Evolutionary conservation across 1,140 invertebrate species (phyloP), one percentile per base, ranked within the genome.

Genomic region (Atopsyche davidsoni): DNA sequence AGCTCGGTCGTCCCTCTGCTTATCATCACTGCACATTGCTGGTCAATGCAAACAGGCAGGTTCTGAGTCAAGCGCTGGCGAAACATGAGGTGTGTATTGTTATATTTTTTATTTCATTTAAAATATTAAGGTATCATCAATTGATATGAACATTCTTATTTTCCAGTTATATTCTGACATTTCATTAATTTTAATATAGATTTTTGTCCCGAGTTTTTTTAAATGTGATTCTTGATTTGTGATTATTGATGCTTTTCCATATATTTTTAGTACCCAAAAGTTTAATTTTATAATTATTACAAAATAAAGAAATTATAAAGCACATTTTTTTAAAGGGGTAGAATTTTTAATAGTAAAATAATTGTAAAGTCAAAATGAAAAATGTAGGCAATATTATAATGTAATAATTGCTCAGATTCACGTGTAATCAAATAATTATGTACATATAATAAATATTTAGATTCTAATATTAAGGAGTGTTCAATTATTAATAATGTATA

Each of bases 21-120:
- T 98, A 96, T 76, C 93, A 97, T 71, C 93, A 96, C 68, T 96
- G 91, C 68, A 97, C 93, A 21, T 72, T 98, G 41, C 72, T 96
- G 59, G 84, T 93, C 28, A 80, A 89, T 64, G 86, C 84, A 40
- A 83, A 96, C 65, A 86, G 87, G 68, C 62, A 77, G 38, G 76
- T 80, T 62, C 73, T 95, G 57, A 79, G 75, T 43, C 68, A 78
- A 45, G 75, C 79, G 18, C 72, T 89, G 25, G 74, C 78, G 38
- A 84, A 80, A 65, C 75, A 79, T 63, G 76, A 85, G 72, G 82
- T 84, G 68, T 75, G 73, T 76, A 28, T 28, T 28, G 6, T 7
- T 7, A 28, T 28, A 28, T 28, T 28, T n/a, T 28, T 28, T 28
- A 6, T 28, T 7, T 28, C 24, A 7, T 28, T 28, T 28, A 28